phyloP scores from a whole-genome alignment of 2,797 vertebrate species.

The Sciaenops ocellatus region DNA sequence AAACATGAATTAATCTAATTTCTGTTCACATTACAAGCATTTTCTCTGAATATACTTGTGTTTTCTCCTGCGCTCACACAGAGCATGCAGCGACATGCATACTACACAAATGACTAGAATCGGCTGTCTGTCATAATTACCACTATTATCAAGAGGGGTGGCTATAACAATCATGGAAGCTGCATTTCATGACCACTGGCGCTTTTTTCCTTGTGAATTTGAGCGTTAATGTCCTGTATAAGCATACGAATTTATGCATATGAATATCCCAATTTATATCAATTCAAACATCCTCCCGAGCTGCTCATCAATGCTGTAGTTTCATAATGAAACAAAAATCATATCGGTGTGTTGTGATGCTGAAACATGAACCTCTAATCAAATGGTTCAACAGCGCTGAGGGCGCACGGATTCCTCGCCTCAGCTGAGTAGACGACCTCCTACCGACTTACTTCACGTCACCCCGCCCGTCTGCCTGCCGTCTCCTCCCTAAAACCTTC shows the following conservation, averaged over 20 bases:
- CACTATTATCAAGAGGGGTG: neutral
- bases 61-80: slow-evolving; percentile 20
- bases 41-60: neutral
- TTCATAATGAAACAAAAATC: slow-evolving; percentile 21
- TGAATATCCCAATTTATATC: neutral
- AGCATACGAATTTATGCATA: neutral
- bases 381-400: slow-evolving; percentile 52
- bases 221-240: neutral
- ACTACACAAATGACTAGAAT: neutral
- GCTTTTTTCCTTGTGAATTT: neutral
- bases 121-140: slow-evolving; percentile 27
- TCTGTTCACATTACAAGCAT: neutral
- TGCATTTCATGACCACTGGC: neutral
- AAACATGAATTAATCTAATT: slow-evolving; percentile 3
- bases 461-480: slow-evolving; percentile 82
- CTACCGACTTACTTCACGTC: slow-evolving; percentile 78
- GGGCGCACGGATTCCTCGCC: slow-evolving; percentile 66
- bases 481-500: slow-evolving; percentile 79
- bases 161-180: neutral
- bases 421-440: slow-evolving; percentile 75
- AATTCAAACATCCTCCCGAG: neutral
- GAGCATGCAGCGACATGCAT: slow-evolving; percentile 16
- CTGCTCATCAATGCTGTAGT: slow-evolving; percentile 7
- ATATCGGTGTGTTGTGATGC: slow-evolving; percentile 12
- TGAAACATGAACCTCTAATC: slow-evolving; percentile 34